Conservation (phyloP, 2,888 invertebrate species). For the Gastrophysa polygoni region DNA sequence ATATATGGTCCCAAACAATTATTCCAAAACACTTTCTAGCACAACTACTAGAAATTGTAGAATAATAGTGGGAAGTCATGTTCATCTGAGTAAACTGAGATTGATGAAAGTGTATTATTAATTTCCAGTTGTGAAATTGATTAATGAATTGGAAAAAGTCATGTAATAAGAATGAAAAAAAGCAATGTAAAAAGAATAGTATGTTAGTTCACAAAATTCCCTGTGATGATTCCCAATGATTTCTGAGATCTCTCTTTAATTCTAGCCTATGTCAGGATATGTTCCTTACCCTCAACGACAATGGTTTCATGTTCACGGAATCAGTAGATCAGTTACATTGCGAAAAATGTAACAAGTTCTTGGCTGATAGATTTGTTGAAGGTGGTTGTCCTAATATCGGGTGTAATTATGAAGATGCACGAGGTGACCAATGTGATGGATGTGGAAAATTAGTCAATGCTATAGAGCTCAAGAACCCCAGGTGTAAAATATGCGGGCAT, state of each 20-base stretch:
- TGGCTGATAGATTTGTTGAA: constrained; percentile 92
- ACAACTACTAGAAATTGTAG: too few species aligned
- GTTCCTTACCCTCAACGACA: constrained; percentile 80
- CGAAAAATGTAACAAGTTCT: constrained; percentile 80
- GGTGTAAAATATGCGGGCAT: constrained; percentile 85
- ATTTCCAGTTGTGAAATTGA: too few species aligned
- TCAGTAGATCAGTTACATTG: constrained; percentile 92
- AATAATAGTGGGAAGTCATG: too few species aligned
- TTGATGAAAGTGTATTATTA: too few species aligned
- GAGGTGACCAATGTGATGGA: constrained; percentile 98
- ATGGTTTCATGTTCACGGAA: constrained; percentile 82
- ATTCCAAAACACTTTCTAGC: too few species aligned
- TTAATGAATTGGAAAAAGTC: too few species aligned
- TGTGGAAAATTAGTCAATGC: constrained; percentile 97
- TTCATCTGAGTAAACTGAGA: too few species aligned
- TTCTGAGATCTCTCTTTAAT: not conserved
- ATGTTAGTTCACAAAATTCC: constrained; percentile 39
- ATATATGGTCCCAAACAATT: too few species aligned
- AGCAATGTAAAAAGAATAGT: too few species aligned
- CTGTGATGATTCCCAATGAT: too few species aligned
- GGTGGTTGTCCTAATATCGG: constrained; percentile 89
- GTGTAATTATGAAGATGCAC: constrained; percentile 89
- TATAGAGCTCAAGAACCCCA: constrained; percentile 79
- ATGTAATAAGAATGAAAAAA: too few species aligned
- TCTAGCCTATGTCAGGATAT: constrained; percentile 87